Evolutionary conservation across 2,113 vertebrate genomes (phyloP).

Genomic region (Onychostoma macrolepis): DNA sequence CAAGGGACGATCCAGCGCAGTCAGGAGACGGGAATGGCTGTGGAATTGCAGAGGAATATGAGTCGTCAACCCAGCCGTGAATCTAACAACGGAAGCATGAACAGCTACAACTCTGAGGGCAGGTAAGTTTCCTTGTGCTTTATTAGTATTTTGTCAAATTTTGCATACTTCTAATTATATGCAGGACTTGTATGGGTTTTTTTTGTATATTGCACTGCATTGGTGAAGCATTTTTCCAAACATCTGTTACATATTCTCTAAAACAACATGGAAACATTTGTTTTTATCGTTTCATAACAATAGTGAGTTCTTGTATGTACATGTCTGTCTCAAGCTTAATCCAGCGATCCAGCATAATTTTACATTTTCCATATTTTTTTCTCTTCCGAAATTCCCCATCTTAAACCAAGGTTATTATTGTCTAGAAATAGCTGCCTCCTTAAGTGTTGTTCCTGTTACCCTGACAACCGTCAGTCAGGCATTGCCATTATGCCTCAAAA

Average conservation of each 20-base stretch:
- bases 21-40: conserved; percentile 96
- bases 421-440: conserved; percentile 46
- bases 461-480: conserved; percentile 17
- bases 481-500: conserved; percentile 15
- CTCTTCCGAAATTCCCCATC: conserved; percentile 4
- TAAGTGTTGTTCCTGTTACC: neutral
- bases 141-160: neutral
- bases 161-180: neutral
- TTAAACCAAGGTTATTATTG: neutral
- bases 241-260: neutral
- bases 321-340: neutral
- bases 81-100: conserved; percentile 97
- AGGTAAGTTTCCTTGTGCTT: conserved; percentile 80
- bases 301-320: neutral
- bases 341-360: conserved; percentile 27
- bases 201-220: neutral
- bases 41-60: conserved; percentile 92
- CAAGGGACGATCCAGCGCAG: conserved; percentile 90
- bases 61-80: conserved; percentile 94
- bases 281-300: neutral
- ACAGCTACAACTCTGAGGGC: conserved; percentile 96
- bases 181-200: neutral
- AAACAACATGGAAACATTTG: neutral
- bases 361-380: neutral
- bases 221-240: neutral